phyloP scores from a whole-genome alignment of 2,113 vertebrate species.

The Oxygymnocypris stewartii region DNA sequence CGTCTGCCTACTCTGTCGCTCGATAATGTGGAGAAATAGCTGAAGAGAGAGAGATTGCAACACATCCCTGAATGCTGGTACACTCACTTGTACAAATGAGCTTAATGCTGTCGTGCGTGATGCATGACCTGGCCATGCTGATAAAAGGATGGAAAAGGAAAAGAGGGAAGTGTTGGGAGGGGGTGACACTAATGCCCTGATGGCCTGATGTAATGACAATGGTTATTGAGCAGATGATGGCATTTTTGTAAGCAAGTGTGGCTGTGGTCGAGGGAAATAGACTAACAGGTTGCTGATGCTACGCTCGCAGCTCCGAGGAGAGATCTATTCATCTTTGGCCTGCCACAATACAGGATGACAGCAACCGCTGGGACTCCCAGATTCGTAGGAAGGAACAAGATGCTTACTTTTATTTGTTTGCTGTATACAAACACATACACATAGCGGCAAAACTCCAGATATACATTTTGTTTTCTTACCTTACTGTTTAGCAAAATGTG shows the following conservation, averaged over 20 bases:
- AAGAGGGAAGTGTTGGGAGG: constrained; percentile 49
- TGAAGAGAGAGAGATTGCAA: constrained; percentile 34
- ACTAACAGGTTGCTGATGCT: constrained; percentile 95
- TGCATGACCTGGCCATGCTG: constrained; percentile 39
- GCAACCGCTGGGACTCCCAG: constrained; percentile 25
- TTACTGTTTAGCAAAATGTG: background rate
- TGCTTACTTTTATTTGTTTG: constrained; percentile 33
- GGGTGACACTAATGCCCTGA: constrained; percentile 77
- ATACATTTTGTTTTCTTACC: constrained; percentile 6
- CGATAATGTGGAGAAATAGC: constrained; percentile 71
- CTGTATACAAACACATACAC: constrained; percentile 16
- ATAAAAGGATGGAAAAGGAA: constrained; percentile 55
- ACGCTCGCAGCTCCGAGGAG: constrained; percentile 51
- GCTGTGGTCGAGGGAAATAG: constrained; percentile 86
- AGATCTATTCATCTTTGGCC: constrained; percentile 93
- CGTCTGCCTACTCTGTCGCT: constrained; percentile 64
- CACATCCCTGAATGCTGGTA: constrained; percentile 71
- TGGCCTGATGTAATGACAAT: constrained; percentile 95
- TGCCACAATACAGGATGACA: constrained; percentile 87
- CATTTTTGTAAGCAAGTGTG: constrained; percentile 91
- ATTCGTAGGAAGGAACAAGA: constrained; percentile 28
- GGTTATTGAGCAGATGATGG: constrained; percentile 99
- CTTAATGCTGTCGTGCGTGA: constrained; percentile 42
- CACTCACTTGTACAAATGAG: constrained; percentile 65
- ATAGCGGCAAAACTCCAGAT: background rate